Base-by-base conservation (phyloP, 1,140 invertebrate genomes). In the Drosophila bocqueti region DNA sequence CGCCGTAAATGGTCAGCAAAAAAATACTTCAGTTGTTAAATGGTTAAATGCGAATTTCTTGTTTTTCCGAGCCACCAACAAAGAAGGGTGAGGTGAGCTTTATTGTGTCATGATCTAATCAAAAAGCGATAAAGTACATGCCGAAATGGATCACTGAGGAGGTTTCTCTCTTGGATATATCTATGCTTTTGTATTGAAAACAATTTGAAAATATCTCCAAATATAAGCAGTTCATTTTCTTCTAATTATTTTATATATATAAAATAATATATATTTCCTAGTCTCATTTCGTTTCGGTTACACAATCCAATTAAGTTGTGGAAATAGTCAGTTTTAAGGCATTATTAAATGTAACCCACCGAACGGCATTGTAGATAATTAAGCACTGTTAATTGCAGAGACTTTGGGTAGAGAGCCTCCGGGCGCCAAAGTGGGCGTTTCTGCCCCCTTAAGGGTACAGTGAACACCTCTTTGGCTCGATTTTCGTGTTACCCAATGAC, bases 41-140 rank as follows among this genome's bases (percentile, higher is more conserved):
- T 83, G 74, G 74, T 59, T 84, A 85, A 89, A 89, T 90, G 81
- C 60, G 71, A 65, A 85, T 89, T 90, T 89, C 85, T 81, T 84
- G 84, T 90, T 78, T 68, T 34, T 38, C 55, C 54, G 4, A 50
- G 2, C 45, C 9, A n/a, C 38, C 13, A 36, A 36, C 62, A 59
- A 50, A 60, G 52, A 55, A 49, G 68, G 49, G 42, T 57, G 66
- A 57, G 50, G 40, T 46, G 47, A n/a, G 65, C 69, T 61, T n/a
- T 52, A 49, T 26, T 38, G 47, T 55, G 67, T 50, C 40, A 69
- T 69, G 67, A 71, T 71, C 67, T 71, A 71, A 71, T 71, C 67
- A 67, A 69, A 54, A 36, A 54, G n/a, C 66, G 40, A 71, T 73
- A 73, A 73, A 52, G 55, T 73, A 61, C 54, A 73, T n/a, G 46